Evolutionary conservation across 2,797 vertebrate genomes (phyloP).

Genomic region (Hoplostethus atlanticus): DNA sequence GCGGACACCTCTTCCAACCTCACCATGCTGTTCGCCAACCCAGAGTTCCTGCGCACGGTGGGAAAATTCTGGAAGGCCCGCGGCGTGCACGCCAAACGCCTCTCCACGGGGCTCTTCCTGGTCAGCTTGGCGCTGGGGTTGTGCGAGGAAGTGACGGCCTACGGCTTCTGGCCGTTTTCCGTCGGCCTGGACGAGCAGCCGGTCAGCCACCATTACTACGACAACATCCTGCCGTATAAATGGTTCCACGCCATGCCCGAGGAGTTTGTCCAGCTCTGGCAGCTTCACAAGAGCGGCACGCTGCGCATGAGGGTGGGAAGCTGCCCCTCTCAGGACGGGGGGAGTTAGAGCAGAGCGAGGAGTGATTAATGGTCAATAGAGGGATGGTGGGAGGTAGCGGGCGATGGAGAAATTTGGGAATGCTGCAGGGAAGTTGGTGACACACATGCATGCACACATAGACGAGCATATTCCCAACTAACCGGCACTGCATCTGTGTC

Average conservation of each 20-base stretch:
- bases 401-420: not conserved
- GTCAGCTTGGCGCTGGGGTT: conserved; percentile 93
- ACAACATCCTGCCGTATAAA: conserved; percentile 92
- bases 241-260: conserved; percentile 98
- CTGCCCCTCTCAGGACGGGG: conserved; percentile 75
- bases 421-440: conserved; percentile 5
- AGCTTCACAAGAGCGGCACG: conserved; percentile 92
- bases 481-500: conserved; percentile 19
- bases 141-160: conserved; percentile 94
- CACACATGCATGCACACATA: not conserved
- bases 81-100: conserved; percentile 91
- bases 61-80: conserved; percentile 94
- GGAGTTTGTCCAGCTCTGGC: conserved; percentile 97
- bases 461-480: conserved; percentile 22
- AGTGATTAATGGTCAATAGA: not conserved
- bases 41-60: conserved; percentile 92
- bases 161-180: conserved; percentile 98
- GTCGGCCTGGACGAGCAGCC: conserved; percentile 86
- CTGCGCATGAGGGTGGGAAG: conserved; percentile 89
- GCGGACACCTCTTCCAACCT: conserved; percentile 91
- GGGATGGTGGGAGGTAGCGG: not conserved
- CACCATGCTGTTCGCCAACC: conserved; percentile 95
- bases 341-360: conserved; percentile 18
- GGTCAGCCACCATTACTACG: conserved; percentile 98
- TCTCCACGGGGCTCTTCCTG: conserved; percentile 96